Evolutionary conservation across 2,113 vertebrate species (phyloP).

Genomic region (Psettodes erumei): DNA sequence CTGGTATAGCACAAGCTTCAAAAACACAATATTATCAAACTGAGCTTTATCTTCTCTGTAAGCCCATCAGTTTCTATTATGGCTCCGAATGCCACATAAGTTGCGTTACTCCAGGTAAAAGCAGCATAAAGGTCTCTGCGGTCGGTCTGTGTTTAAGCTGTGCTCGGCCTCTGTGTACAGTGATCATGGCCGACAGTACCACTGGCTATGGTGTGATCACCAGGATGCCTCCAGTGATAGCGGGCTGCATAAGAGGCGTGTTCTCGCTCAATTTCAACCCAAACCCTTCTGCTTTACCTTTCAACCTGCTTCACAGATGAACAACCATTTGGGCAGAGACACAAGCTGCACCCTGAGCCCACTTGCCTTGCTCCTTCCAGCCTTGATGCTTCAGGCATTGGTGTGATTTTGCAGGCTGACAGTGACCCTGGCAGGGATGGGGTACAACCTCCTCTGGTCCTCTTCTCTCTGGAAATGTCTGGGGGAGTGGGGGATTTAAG

Average conservation of each 20-base stretch:
- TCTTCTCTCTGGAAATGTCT: slow-evolving; percentile 59
- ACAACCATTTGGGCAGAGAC: slow-evolving; percentile 32
- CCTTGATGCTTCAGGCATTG: slow-evolving; percentile 53
- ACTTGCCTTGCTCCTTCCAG: slow-evolving; percentile 32
- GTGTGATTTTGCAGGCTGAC: slow-evolving; percentile 80
- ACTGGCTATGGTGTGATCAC: slow-evolving; percentile 53
- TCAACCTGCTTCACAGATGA: slow-evolving; percentile 44
- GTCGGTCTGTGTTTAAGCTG: slow-evolving; percentile 64
- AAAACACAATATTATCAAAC: slow-evolving; percentile 21
- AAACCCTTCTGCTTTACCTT: slow-evolving; percentile 28
- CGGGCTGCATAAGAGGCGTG: slow-evolving; percentile 52
- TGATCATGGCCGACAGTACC: slow-evolving; percentile 76
- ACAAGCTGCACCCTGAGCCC: slow-evolving; percentile 30
- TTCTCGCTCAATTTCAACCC: slow-evolving; percentile 48
- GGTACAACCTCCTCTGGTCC: slow-evolving; percentile 52
- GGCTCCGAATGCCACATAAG: slow-evolving; percentile 60
- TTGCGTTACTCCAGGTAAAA: slow-evolving; percentile 60
- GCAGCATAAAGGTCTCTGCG: slow-evolving; percentile 71
- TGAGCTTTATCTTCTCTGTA: slow-evolving; percentile 62
- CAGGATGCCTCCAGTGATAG: slow-evolving; percentile 60
- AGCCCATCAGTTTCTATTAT: slow-evolving; percentile 68
- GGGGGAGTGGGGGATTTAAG: slow-evolving; percentile 31
- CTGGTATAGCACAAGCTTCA: neutral
- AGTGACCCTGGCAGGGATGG: slow-evolving; percentile 76
- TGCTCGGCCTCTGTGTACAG: slow-evolving; percentile 23